phyloP scores from a whole-genome alignment of 2,113 vertebrate genomes.

The Zingel zingel region DNA sequence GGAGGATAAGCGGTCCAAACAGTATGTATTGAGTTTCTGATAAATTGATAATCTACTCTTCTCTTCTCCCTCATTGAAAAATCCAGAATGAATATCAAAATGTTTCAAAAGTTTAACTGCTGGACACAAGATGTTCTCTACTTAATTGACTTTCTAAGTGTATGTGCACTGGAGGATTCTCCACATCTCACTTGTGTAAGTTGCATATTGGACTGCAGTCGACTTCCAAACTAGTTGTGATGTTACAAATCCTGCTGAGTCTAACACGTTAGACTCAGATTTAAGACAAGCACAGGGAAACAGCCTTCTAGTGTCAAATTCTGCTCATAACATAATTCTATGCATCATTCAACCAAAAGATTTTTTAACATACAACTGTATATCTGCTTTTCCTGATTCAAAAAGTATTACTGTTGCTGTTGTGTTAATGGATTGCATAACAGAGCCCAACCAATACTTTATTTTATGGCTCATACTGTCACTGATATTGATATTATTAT shows the following conservation, averaged over 20 bases:
- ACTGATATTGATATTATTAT: too few relatives aligned
- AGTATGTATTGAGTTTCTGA: not conserved
- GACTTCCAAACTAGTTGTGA: not conserved
- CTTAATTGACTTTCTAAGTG: not conserved
- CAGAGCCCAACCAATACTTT: too few relatives aligned
- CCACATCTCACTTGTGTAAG: not conserved
- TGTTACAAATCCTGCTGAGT: not conserved
- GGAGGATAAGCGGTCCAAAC: not conserved
- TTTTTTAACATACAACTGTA: not conserved
- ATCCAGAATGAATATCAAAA: not conserved
- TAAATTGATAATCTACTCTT: not conserved
- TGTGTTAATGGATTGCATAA: not conserved
- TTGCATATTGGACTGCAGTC: not conserved
- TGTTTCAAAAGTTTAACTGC: not conserved
- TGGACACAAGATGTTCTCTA: not conserved
- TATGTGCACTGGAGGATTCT: not conserved
- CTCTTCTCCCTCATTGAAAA: not conserved
- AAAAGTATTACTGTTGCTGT: not conserved
- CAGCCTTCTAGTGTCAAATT: not conserved
- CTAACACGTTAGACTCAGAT: not conserved
- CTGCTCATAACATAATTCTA: slow-evolving; percentile 5
- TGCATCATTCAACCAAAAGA: not conserved
- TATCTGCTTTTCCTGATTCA: not conserved
- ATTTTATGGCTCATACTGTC: too few relatives aligned
- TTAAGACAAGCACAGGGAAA: not conserved